Conservation (phyloP, 2,888 invertebrate genomes). For the Axea sp. region DNA sequence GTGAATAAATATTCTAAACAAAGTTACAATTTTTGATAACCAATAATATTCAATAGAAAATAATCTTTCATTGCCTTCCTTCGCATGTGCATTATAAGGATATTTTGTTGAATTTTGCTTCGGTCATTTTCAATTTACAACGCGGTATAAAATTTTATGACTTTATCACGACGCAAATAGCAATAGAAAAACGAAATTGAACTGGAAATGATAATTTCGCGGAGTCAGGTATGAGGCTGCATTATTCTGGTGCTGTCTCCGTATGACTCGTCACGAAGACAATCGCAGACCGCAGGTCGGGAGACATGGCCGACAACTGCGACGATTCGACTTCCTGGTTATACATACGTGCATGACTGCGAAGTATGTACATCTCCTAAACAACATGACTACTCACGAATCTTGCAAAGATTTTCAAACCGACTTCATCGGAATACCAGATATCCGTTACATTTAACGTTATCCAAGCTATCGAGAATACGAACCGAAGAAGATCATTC, state of each 20-base stretch:
- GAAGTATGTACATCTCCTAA: constrained; percentile 56
- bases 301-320: constrained; percentile 51
- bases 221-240: constrained; percentile 43
- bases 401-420: constrained; percentile 54
- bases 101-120: constrained; percentile 1
- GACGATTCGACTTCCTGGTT: constrained; percentile 63
- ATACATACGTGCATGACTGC: constrained; percentile 62
- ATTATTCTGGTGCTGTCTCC: constrained; percentile 56
- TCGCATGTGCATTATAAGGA: constrained; percentile 7
- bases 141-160: constrained; percentile 45
- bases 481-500: constrained; percentile 47
- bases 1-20: too few species aligned
- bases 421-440: constrained; percentile 62
- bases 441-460: constrained; percentile 67
- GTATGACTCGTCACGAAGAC: constrained; percentile 57
- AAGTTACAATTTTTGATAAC: too few species aligned
- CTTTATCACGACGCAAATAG: constrained; percentile 50
- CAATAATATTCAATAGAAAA: too few species aligned
- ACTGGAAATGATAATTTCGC: constrained; percentile 57
- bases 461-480: constrained; percentile 63
- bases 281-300: constrained; percentile 62
- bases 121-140: constrained; percentile 40
- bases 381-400: constrained; percentile 62
- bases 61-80: too few species aligned
- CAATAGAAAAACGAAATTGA: constrained; percentile 44